Base-by-base conservation (phyloP, 1,140 invertebrate species). In the Atta colombica region DNA sequence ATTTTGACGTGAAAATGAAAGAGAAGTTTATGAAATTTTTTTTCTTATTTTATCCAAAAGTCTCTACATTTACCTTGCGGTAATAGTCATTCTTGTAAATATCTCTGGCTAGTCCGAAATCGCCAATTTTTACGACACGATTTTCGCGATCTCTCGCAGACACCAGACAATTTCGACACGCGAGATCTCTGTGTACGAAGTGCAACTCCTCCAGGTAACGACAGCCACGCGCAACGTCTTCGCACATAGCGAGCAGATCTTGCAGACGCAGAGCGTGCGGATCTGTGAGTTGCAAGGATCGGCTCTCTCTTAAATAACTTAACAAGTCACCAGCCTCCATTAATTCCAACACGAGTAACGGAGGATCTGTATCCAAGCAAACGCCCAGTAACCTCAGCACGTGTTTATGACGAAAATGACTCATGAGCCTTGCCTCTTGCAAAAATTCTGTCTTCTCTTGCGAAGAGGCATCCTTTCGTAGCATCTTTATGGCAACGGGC, bases 41-140 rank as follows among this genome's bases (percentile, higher is more conserved):
- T 5, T 65, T 77, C 25, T 7, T 5, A 74, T 55, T 2, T 31
- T 77, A 28, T 16, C 16, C 7, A 2, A 53, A 68, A 68, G 18
- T 45, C 0, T 58, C 1, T 60, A 97, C 97, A 39, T 97, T 97
- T 95, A 98, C 98, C 94, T 98, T 99, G 80, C 98, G 96, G 93
- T 99, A 99, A 93, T 99, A 99, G 94, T 99, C 99, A 94, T 98
- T 99, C 93, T 98, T 98, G 94, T 99, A 99, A 89, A 99, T 98
- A 94, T 99, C 99, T 89, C 99, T 96, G 0, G 99, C 98, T 1
- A 99, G 95, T 0, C 99, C 99, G 95, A 99, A 99, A 93, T 99
- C 99, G 0, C 98, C 98, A 78, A 99, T 99, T 95, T 99, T 99
- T 1, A 99, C 99, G 4, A 99, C 97, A n/a, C 97, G 95, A 10